Evolutionary conservation across 2,797 vertebrate genomes (phyloP).

Genomic region (Alca torda): DNA sequence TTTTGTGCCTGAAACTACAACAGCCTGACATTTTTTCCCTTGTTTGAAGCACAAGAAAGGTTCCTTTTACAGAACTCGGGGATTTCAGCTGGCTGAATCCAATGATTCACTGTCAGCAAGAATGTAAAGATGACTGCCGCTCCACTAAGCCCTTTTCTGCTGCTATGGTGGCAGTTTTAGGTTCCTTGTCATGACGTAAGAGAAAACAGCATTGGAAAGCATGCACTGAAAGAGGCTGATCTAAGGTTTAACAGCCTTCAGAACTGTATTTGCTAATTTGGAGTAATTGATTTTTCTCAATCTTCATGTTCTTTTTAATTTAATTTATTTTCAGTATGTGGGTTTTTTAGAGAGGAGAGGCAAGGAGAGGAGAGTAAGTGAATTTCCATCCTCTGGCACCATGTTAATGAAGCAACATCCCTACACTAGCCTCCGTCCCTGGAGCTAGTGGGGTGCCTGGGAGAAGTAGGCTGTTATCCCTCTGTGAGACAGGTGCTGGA

Average conservation of each 20-base stretch:
- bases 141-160: slow-evolving; percentile 21
- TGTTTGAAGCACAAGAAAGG: neutral
- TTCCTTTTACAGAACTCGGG: neutral
- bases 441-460: neutral
- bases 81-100: slow-evolving; percentile 2
- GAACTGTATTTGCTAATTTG: slow-evolving; percentile 7
- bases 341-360: neutral
- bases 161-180: neutral
- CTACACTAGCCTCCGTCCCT: neutral
- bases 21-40: neutral
- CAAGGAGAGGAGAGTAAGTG: neutral
- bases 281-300: slow-evolving; percentile 15
- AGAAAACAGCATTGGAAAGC: slow-evolving; percentile 11
- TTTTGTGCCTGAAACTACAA: neutral
- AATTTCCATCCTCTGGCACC: neutral
- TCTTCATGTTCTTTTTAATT: slow-evolving; percentile 4
- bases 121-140: slow-evolving; percentile 1
- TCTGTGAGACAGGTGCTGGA: neutral
- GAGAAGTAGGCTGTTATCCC: neutral
- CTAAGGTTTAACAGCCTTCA: neutral
- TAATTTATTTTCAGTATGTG: neutral
- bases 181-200: neutral
- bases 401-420: neutral
- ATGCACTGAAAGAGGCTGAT: neutral
- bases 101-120: slow-evolving; percentile 17